A percentile compares a stretch with the other conserved stretches of the same genome.
phyloP scores from a whole-genome alignment of 2,888 invertebrate species.

The Ptychoptera albimana region DNA sequence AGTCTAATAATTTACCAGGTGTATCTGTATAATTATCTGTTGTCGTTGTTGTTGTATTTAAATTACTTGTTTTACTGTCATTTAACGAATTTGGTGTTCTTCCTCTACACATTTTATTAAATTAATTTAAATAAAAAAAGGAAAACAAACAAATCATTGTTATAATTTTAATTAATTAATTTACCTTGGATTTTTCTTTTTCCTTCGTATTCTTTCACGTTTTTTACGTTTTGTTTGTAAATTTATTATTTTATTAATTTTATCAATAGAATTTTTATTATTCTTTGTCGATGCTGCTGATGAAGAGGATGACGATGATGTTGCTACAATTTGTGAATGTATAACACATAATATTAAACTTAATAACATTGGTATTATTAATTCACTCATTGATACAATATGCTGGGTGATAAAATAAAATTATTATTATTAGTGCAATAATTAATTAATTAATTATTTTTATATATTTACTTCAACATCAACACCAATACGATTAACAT shows the following conservation, averaged over 20 bases:
- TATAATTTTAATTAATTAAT: no score
- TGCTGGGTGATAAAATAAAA: slow-evolving; percentile 24
- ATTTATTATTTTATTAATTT: background rate
- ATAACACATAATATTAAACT: slow-evolving; percentile 59
- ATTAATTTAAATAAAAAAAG: no score
- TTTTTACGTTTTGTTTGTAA: slow-evolving; percentile 10
- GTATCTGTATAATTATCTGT: no score
- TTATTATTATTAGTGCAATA: background rate
- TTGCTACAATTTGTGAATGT: slow-evolving; percentile 67
- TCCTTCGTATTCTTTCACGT: slow-evolving; percentile 20
- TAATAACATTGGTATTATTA: slow-evolving; percentile 53
- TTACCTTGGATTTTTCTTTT: slow-evolving; percentile 23
- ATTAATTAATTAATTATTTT: no score
- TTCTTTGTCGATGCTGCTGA: slow-evolving; percentile 13
- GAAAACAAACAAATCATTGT: no score
- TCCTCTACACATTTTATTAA: no score
- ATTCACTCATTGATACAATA: slow-evolving; percentile 47
- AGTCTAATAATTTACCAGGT: no score
- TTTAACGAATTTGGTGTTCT: no score
- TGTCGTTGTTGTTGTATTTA: no score
- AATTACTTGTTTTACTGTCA: no score
- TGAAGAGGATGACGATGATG: slow-evolving; percentile 28
- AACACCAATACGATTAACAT: slow-evolving; percentile 17
- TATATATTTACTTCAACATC: background rate
- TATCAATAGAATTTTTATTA: no score